Evolutionary conservation across 2,113 vertebrate genomes (phyloP).

Genomic region (Hyla sarda): DNA sequence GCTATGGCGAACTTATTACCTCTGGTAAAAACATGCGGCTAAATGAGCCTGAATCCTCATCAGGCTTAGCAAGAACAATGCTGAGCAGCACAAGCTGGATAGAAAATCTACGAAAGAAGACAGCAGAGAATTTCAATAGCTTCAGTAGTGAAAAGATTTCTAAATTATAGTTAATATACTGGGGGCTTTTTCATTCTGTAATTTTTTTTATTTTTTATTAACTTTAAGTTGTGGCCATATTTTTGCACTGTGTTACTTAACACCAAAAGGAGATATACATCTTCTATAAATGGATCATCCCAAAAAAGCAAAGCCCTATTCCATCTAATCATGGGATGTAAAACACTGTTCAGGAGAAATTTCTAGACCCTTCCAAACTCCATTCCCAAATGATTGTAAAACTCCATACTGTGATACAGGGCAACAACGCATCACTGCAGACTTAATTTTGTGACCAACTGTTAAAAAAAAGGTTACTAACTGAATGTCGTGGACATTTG

Average conservation of each 20-base stretch:
- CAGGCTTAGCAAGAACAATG: constrained; percentile 63
- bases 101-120: constrained; percentile 72
- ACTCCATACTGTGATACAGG: constrained; percentile 37
- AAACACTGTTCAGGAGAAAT: constrained; percentile 15
- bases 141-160: constrained; percentile 64
- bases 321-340: background rate
- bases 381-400: background rate
- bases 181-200: constrained; percentile 14
- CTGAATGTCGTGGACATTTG: constrained; percentile 41
- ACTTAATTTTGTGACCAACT: constrained; percentile 41
- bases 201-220: background rate
- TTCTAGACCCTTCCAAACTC: background rate
- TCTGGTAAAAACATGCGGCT: constrained; percentile 83
- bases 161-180: constrained; percentile 63
- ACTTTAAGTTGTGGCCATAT: constrained; percentile 59
- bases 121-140: constrained; percentile 67
- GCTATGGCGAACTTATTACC: constrained; percentile 82
- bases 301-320: background rate
- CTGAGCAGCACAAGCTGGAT: constrained; percentile 71
- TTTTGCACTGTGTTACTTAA: constrained; percentile 44
- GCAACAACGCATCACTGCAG: constrained; percentile 33
- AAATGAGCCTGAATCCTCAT: constrained; percentile 62
- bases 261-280: background rate
- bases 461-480: constrained; percentile 21
- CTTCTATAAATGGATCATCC: background rate